Base-by-base conservation (phyloP, 1,140 invertebrate species). In the Zaprionus ornatus region DNA sequence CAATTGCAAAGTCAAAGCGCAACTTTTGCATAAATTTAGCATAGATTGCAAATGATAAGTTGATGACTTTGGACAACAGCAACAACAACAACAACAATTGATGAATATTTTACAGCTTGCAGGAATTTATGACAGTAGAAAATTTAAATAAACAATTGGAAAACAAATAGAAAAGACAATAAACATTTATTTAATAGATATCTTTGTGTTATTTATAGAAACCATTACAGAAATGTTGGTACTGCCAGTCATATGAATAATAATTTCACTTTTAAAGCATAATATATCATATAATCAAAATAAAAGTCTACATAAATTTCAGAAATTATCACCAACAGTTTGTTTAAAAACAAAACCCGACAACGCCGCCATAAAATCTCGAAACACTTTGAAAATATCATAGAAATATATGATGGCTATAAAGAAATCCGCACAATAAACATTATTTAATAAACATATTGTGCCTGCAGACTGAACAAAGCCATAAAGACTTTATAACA, bases 41-140 rank as follows among this genome's bases (percentile, higher is more conserved):
- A 55, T 40, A 65, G 54, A 55, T 65, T 65, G 54, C 64, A 57
- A 35, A 61, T 73, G 25, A 54, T 65, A 32, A 27, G 54, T 57
- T 71, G 37, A 35, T 61, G 23, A 61, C 27, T 17, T 19, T 23
- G 50, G 23, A 56, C 50, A 52, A 15, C 27, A 45, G 4, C 17
- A 45, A 59, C 6, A 25, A n/a, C 7, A 27, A 54, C 10, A 55
- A 23, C 19, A 54, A 54, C 35, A 64, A 50, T 50, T 54, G 15
- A 64, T 52, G n/a, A 37, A 54, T 64, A 13, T 52, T 64, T 64
- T 64, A 32, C 48, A 52, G 48, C 32, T 55, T 35, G 21, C 27
- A 27, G 17, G 29, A 64, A 64, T 64, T 64, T 54, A 64, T 64
- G 48, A 64, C 32, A 12, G 45, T 21, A 50, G 50, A 63, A 35